Evolutionary conservation across 2,888 invertebrate genomes (phyloP).

Genomic region (Macaria notata): DNA sequence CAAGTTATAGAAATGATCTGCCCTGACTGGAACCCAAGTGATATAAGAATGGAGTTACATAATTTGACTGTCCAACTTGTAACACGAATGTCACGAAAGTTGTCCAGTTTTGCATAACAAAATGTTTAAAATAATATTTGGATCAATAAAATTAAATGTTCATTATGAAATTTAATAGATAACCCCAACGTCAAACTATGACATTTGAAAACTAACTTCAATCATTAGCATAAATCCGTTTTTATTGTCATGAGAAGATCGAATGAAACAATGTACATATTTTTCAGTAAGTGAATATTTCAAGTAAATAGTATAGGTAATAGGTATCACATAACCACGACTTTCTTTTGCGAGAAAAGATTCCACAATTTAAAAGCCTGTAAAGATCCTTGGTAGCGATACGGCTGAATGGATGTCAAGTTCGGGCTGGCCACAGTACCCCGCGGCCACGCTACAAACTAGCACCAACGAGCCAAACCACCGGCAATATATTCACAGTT

Average conservation of each 20-base stretch:
- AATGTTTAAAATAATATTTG: slow-evolving; percentile 5
- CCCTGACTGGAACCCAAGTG: slow-evolving; percentile 2
- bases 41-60: slow-evolving; percentile 8
- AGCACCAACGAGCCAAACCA: slow-evolving; percentile 30
- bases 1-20: neutral
- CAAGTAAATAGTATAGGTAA: too few species aligned
- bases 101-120: slow-evolving; percentile 12
- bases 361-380: too few species aligned
- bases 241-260: neutral
- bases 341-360: too few species aligned
- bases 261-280: too few species aligned
- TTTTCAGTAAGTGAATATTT: too few species aligned
- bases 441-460: slow-evolving; percentile 24
- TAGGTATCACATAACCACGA: too few species aligned
- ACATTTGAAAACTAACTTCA: slow-evolving; percentile 10
- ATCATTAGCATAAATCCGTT: neutral
- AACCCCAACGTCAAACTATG: slow-evolving; percentile 7
- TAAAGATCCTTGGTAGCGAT: neutral
- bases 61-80: slow-evolving; percentile 5
- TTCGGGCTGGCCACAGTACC: slow-evolving; percentile 34
- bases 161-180: slow-evolving; percentile 10
- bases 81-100: slow-evolving; percentile 1
- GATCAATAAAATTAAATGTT: slow-evolving; percentile 1
- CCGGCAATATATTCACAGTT: slow-evolving; percentile 26
- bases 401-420: slow-evolving; percentile 41